Evolutionary conservation across 2,797 vertebrate species (phyloP), one percentile per base, ranked within the genome.

Genomic region (Xenentodon cancila): DNA sequence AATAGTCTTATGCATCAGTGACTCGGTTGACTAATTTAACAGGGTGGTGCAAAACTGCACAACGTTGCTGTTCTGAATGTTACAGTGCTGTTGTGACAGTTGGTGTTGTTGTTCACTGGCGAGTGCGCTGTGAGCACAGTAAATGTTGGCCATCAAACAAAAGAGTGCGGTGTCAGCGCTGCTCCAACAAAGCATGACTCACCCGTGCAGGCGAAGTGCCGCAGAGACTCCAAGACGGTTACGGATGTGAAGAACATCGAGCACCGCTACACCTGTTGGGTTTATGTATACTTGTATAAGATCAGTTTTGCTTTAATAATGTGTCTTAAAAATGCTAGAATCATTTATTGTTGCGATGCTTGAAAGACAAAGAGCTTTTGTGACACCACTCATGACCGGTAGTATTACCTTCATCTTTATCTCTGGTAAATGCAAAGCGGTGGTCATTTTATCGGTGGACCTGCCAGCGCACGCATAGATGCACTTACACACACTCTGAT

Each of bases 181-280:
- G 78, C 51, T 22, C 47, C n/a, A 78, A 91, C 90, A 92, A 89
- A 91, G 82, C 78, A 2, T 0, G 22, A 80, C 67, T 86, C 76
- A 87, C 88, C 76, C 50, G 30, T 25, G 64, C 16, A 20, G 75
- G 85, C 76, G 86, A 77, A 79, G 68, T 68, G 75, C 61, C 62
- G 65, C 75, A 82, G 71, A 81, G 80, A 77, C 77, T 73, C 68
- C 42, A 66, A 76, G 55, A 80, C 85, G 84, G 83, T 83, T 73
- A 83, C 12, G 3, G 59, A 63, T 54, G 27, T 46, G 53, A 73
- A 40, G n/a, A 54, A 84, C 76, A 88, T 76, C 63, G 55, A 63
- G 64, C 59, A 30, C 52, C 45, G 62, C 66, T 60, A 42, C 63
- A 67, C 62, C 53, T 30, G 54, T 5, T 25, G 25, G 25, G 25